A percentile compares a stretch with the other conserved stretches of the same genome.
Conservation (phyloP, 2,797 vertebrate species). For the Morelia viridis region DNA sequence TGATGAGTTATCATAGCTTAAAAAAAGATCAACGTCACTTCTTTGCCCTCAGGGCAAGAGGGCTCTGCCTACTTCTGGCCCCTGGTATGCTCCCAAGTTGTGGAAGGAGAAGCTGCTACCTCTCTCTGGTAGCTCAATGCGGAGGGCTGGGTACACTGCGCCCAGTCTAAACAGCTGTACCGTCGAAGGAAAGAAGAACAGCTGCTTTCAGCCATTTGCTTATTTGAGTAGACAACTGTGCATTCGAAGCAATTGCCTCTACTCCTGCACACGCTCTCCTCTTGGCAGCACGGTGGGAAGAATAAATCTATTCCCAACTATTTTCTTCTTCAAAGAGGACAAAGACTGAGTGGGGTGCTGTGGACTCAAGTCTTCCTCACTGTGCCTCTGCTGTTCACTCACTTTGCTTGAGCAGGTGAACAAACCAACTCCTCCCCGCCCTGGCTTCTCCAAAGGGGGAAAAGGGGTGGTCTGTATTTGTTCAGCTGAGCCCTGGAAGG, state of each 20-base stretch:
- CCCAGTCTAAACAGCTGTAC: neutral
- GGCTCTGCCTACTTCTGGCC: neutral
- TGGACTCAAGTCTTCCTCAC: too few relatives aligned
- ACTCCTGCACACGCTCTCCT: neutral
- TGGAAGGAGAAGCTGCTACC: neutral
- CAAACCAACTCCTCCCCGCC: neutral
- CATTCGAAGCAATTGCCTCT: neutral
- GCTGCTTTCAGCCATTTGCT: neutral
- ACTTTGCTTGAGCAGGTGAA: neutral
- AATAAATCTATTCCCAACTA: neutral
- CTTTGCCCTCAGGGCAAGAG: neutral
- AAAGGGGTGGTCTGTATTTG: neutral
- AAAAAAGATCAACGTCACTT: neutral
- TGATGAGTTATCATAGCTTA: neutral
- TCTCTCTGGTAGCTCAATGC: too few relatives aligned
- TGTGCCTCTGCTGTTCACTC: neutral
- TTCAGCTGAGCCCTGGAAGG: neutral
- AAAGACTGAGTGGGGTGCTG: neutral
- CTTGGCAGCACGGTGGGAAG: neutral
- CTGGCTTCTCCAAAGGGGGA: neutral
- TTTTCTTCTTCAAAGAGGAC: neutral
- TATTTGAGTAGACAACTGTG: neutral
- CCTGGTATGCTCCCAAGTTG: neutral
- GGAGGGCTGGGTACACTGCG: neutral
- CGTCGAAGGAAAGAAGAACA: neutral